Evolutionary conservation across 2,888 invertebrate genomes (phyloP).

Genomic region (Drosophila phalerata): DNA sequence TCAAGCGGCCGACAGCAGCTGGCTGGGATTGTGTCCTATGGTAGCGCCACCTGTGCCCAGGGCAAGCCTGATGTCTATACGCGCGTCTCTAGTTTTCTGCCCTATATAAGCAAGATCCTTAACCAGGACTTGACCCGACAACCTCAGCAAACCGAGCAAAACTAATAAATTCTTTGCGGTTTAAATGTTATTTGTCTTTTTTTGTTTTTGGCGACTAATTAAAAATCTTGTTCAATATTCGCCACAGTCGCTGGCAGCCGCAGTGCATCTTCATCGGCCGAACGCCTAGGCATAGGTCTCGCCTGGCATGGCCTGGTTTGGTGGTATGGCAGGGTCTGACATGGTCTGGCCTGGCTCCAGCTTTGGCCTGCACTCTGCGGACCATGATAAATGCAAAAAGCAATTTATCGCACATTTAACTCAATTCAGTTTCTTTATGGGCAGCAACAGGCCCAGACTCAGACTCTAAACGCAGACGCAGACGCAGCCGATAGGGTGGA

Average conservation of each 20-base stretch:
- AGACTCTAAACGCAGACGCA: not conserved
- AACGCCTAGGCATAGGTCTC: constrained; percentile 26
- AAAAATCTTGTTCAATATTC: constrained; percentile 81
- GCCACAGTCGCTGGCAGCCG: constrained; percentile 57
- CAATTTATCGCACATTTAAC: constrained; percentile 83
- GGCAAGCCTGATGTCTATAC: constrained; percentile 84
- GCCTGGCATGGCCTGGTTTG: constrained; percentile 10
- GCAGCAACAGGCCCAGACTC: constrained; percentile 36
- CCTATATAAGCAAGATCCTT: constrained; percentile 80
- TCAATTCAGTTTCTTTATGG: constrained; percentile 79
- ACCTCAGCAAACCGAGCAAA: constrained; percentile 25
- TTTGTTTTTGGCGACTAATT: constrained; percentile 74
- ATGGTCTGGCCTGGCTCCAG: constrained; percentile 23
- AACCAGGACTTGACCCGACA: constrained; percentile 62
- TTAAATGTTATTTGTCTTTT: constrained; percentile 17
- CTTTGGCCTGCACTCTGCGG: constrained; percentile 34
- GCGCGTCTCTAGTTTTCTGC: constrained; percentile 82
- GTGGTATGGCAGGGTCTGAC: constrained; percentile 14
- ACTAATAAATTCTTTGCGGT: constrained; percentile 40
- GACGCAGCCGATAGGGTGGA: not conserved
- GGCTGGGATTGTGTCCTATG: constrained; percentile 85
- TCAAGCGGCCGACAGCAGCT: constrained; percentile 63
- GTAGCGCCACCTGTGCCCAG: constrained; percentile 79
- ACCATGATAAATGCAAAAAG: constrained; percentile 82
- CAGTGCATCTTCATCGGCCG: constrained; percentile 49